phyloP scores from a whole-genome alignment of 2,797 vertebrate species.

The Sarcophilus harrisii region DNA sequence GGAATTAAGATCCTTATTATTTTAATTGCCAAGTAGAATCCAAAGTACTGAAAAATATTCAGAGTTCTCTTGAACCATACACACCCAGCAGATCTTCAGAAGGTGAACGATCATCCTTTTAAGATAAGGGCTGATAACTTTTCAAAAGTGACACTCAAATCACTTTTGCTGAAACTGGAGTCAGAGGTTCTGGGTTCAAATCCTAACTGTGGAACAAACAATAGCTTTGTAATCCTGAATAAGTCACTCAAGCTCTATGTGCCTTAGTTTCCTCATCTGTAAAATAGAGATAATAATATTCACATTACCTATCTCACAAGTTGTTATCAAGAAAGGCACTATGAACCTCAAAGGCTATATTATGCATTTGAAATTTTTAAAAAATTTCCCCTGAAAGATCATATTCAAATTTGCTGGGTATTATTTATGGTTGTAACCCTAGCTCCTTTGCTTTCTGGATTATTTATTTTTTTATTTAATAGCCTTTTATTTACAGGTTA shows the following conservation, averaged over 20 bases:
- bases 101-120: conserved; percentile 14
- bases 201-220: background rate
- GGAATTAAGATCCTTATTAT: background rate
- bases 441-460: background rate
- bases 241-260: background rate
- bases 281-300: background rate
- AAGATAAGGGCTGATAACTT: background rate
- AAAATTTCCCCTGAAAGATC: background rate
- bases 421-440: background rate
- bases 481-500: too few relatives aligned
- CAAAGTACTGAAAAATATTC: background rate
- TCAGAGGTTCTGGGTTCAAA: background rate
- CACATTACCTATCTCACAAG: background rate
- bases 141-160: background rate
- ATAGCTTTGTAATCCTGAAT: background rate
- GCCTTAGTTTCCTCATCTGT: background rate
- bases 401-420: background rate
- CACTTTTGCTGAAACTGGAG: background rate
- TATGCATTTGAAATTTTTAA: background rate
- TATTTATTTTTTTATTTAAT: too few relatives aligned
- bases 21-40: conserved; percentile 3
- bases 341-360: background rate
- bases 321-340: background rate
- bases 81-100: background rate
- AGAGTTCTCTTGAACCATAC: conserved; percentile 1